Evolutionary conservation across 2,888 invertebrate species (phyloP).

Genomic region (Crioceris asparagi): DNA sequence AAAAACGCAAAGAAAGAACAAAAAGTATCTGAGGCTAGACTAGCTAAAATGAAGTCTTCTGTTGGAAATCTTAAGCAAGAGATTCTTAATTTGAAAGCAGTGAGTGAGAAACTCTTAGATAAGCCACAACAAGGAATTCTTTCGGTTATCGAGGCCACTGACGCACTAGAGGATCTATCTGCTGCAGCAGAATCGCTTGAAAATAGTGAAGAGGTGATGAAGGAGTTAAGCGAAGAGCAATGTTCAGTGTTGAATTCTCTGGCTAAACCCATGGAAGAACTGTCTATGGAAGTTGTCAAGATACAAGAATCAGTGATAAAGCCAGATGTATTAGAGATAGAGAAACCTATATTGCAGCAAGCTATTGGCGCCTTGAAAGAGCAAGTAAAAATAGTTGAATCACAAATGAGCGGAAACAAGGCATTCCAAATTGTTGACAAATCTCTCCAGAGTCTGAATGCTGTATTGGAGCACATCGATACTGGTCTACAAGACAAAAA

Average conservation of each 20-base stretch:
- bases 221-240: constrained; percentile 9
- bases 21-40: too few species aligned
- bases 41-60: too few species aligned
- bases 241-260: constrained; percentile 7
- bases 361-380: constrained; percentile 14
- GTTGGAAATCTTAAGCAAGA: constrained; percentile 14
- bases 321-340: constrained; percentile 13
- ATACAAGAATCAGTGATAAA: constrained; percentile 10
- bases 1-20: not conserved
- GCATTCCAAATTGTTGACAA: not conserved
- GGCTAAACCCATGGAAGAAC: constrained; percentile 18
- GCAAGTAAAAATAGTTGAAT: constrained; percentile 2
- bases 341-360: constrained; percentile 14
- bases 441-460: not conserved
- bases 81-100: constrained; percentile 9
- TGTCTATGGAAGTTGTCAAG: constrained; percentile 17
- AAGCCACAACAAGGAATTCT: constrained; percentile 13
- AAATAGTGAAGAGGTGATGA: constrained; percentile 4
- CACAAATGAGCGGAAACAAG: not conserved
- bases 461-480: not conserved
- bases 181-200: constrained; percentile 6
- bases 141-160: constrained; percentile 12
- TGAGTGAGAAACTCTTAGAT: too few species aligned
- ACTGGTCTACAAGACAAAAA: too few species aligned
- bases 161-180: constrained; percentile 9